phyloP scores from a whole-genome alignment of 1,140 invertebrate species.

The Agrilus planipennis region DNA sequence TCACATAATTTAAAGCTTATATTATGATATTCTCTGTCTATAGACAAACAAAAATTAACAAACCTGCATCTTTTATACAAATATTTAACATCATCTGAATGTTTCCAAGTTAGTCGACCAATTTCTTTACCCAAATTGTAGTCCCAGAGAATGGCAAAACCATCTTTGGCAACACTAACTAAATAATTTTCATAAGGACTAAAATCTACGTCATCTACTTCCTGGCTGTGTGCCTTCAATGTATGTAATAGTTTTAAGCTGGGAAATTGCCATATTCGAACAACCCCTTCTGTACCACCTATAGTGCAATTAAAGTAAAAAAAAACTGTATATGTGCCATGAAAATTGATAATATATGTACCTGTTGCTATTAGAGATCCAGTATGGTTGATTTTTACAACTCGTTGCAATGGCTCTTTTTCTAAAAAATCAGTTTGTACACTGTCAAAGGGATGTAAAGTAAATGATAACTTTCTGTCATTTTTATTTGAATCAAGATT shows the following conservation, averaged over 20 bases:
- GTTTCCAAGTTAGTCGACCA: slow-evolving; percentile 60
- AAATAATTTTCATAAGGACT: slow-evolving; percentile 62
- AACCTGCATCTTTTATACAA: slow-evolving; percentile 75
- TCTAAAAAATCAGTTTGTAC: slow-evolving; percentile 69
- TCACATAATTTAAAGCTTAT: too few species aligned
- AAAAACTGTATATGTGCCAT: not conserved
- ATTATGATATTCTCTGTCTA: too few species aligned
- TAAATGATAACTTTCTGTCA: slow-evolving; percentile 53
- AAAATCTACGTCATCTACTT: slow-evolving; percentile 88
- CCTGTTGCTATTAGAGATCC: slow-evolving; percentile 74
- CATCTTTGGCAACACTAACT: slow-evolving; percentile 81
- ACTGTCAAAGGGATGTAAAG: slow-evolving; percentile 60
- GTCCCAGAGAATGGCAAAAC: slow-evolving; percentile 69
- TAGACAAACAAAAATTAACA: too few species aligned
- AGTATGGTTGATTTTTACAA: slow-evolving; percentile 66
- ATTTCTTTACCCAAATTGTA: slow-evolving; percentile 48
- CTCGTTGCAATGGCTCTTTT: slow-evolving; percentile 71
- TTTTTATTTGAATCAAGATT: slow-evolving; percentile 36
- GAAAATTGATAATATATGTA: slow-evolving; percentile 7
- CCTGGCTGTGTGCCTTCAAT: slow-evolving; percentile 61
- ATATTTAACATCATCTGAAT: slow-evolving; percentile 61
- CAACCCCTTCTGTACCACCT: slow-evolving; percentile 73
- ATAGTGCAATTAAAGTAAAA: slow-evolving; percentile 10
- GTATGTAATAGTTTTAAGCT: slow-evolving; percentile 55
- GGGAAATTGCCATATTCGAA: slow-evolving; percentile 84